Percentiles rank a stretch among this genome's conserved stretches.
phyloP scores from a whole-genome alignment of 35 echinoderm and acorn worm species.

The Patiria miniata region DNA sequence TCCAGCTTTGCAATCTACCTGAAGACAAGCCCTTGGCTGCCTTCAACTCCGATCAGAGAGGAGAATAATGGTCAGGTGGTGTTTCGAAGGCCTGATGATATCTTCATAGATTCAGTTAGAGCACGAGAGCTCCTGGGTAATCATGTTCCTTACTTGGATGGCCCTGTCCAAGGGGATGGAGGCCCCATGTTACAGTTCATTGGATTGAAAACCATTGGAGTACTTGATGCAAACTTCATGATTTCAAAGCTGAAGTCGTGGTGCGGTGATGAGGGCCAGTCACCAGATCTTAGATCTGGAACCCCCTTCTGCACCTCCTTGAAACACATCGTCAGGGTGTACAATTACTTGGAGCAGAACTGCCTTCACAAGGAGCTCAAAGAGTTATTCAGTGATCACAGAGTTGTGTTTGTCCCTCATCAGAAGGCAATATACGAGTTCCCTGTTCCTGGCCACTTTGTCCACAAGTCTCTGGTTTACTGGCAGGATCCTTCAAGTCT shows the following conservation, averaged over 20 bases:
- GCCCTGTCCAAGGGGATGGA: neutral
- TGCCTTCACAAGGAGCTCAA: constrained; percentile 26
- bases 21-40: constrained; percentile 10
- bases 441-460: constrained; percentile 36
- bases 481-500: constrained; percentile 32
- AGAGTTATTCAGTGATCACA: constrained; percentile 26
- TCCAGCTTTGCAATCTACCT: constrained; percentile 30
- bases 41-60: neutral
- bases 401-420: constrained; percentile 38
- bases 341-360: neutral
- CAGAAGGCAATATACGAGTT: neutral
- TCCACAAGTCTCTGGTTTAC: constrained; percentile 24
- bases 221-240: neutral
- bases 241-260: constrained; percentile 24
- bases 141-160: constrained; percentile 27
- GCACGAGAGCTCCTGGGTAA: neutral
- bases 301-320: neutral
- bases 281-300: neutral
- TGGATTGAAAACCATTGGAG: neutral
- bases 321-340: constrained; percentile 12
- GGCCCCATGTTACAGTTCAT: constrained; percentile 9
- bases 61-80: neutral
- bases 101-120: neutral
- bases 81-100: neutral
- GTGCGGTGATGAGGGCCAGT: neutral